Evolutionary conservation across 2,797 vertebrate species (phyloP), one percentile per base, ranked within the genome.

Genomic region (Rhabdophis nuchalis): DNA sequence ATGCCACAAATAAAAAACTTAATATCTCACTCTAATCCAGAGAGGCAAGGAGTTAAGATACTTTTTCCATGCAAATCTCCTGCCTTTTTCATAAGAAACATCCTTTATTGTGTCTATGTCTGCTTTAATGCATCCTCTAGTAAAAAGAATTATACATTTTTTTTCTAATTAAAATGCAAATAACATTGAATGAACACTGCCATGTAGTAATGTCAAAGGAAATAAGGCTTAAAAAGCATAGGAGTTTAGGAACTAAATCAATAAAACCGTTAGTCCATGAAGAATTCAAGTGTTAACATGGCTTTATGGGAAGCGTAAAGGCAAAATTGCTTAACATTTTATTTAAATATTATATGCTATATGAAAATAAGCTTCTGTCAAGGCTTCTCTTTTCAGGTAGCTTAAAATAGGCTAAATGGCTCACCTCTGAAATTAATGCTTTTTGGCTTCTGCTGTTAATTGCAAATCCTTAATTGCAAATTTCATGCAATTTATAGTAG

Each of bases 111-210:
- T 91, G 87, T 61, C 86, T 92, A 94, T 95, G 93, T 85, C 92
- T 91, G 89, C 91, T 95, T 95, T 95, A 94, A 93, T 94, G 54
- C 57, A 89, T 93, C 82, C 86, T 91, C 72, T 61, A 85, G 14
- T 95, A 90, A 93, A 94, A 95, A 92, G 52, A 95, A 94, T 92
- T 95, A 82, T 20, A 85, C 12, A 18, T 72, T 72, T 72, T 72
- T 90, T 95, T 94, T 93, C 53, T 54, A 86, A 90, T 94, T 93
- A 94, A 94, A 96, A 94, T 5, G 6, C 92, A 94, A 95, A 94
- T 92, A 93, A 90, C 53, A 53, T 89, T 91, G 88, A 88, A 91
- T 93, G 94, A 95, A 87, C 91, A 61, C 95, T 90, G 91, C 88
- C 0, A 29, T 87, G 36, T 57, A 57, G 56, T 60, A 56, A 54